Conservation (phyloP, 2,888 invertebrate genomes). For the Oscheius onirici region DNA sequence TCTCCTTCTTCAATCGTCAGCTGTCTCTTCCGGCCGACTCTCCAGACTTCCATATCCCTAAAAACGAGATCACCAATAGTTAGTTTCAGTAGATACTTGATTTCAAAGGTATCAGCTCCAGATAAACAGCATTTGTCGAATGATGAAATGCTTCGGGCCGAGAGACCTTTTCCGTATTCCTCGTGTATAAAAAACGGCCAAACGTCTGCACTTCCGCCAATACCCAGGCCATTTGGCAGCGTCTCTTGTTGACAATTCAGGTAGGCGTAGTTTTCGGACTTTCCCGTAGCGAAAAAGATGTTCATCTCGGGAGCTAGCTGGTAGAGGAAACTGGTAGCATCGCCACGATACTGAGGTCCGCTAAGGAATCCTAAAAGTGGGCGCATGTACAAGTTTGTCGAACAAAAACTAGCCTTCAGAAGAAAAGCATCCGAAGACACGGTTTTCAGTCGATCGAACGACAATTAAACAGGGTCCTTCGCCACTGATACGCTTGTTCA, state of each 20-base stretch:
- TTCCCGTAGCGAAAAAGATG: slow-evolving; percentile 82
- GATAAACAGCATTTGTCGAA: slow-evolving; percentile 56
- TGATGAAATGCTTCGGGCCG: slow-evolving; percentile 40
- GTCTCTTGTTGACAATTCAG: slow-evolving; percentile 90
- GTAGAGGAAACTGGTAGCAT: slow-evolving; percentile 84
- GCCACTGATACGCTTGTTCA: slow-evolving; percentile 47
- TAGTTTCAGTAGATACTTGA: slow-evolving; percentile 31
- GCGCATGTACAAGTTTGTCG: background rate
- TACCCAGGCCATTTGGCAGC: slow-evolving; percentile 85
- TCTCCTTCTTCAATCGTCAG: slow-evolving; percentile 45
- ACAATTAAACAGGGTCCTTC: slow-evolving; percentile 80
- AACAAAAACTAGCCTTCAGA: slow-evolving; percentile 72
- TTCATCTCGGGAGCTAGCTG: slow-evolving; percentile 83
- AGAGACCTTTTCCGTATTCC: slow-evolving; percentile 48
- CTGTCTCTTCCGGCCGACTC: slow-evolving; percentile 51
- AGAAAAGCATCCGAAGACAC: slow-evolving; percentile 90
- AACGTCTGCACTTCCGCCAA: slow-evolving; percentile 45
- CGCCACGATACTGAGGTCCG: slow-evolving; percentile 67
- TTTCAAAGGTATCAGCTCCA: slow-evolving; percentile 42
- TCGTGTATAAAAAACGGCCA: slow-evolving; percentile 61
- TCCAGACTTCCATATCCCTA: slow-evolving; percentile 51
- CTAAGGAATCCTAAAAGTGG: slow-evolving; percentile 45
- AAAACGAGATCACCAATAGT: background rate
- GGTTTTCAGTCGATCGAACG: slow-evolving; percentile 80
- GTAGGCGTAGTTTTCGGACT: slow-evolving; percentile 91